Conservation (phyloP, 2,888 invertebrate species). For the Phaonia tiefii region DNA sequence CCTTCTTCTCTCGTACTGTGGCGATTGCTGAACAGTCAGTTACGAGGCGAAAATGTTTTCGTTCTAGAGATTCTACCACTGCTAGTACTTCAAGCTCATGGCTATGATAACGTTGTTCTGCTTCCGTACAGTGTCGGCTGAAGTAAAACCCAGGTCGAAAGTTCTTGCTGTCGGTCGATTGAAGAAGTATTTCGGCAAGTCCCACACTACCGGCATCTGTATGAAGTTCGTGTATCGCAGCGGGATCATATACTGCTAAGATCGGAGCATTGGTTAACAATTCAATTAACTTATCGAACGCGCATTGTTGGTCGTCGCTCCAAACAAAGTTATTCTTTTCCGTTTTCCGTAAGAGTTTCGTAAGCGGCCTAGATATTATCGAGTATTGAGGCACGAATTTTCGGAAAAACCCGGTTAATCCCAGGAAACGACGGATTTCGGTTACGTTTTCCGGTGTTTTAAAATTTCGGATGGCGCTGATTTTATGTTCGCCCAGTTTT, state of each 20-base stretch:
- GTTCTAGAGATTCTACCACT: conserved; percentile 46
- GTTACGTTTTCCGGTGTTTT: conserved; percentile 52
- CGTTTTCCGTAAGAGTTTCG: conserved; percentile 35
- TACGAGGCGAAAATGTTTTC: conserved; percentile 44
- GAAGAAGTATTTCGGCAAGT: conserved; percentile 64
- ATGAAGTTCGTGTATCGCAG: conserved; percentile 51
- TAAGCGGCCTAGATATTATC: conserved; percentile 66
- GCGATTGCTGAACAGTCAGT: conserved; percentile 48
- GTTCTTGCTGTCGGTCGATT: conserved; percentile 45
- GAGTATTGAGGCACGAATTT: conserved; percentile 62
- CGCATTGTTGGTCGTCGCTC: conserved; percentile 28
- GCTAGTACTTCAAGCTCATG: conserved; percentile 48
- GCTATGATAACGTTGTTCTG: conserved; percentile 59
- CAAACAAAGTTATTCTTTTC: conserved; percentile 37
- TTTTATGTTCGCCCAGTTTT: conserved; percentile 51
- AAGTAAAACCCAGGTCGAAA: conserved; percentile 65
- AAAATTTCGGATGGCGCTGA: conserved; percentile 59
- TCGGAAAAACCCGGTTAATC: conserved; percentile 61
- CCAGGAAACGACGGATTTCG: conserved; percentile 60
- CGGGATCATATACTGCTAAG: conserved; percentile 45
- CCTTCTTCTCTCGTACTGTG: neutral
- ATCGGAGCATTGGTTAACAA: conserved; percentile 39
- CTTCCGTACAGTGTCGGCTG: too few species aligned
- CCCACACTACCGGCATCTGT: conserved; percentile 65
- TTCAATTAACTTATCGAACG: conserved; percentile 44